Evolutionary conservation across 2,113 vertebrate species (phyloP).

Genomic region (Neofelis nebulosa): DNA sequence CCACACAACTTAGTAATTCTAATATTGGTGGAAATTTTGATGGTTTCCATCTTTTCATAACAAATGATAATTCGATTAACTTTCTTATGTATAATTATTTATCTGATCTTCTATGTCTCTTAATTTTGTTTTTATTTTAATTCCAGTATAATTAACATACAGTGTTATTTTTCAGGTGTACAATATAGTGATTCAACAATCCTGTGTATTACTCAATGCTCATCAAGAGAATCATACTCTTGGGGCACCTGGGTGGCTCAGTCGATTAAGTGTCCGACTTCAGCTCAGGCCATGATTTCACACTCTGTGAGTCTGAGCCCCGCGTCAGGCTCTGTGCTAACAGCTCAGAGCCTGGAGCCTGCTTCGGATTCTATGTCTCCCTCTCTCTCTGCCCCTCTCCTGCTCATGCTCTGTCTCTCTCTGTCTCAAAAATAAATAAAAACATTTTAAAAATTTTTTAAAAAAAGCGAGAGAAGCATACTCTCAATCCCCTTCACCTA

Average conservation of each 20-base stretch:
- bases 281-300: too few species aligned
- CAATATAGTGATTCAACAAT: neutral
- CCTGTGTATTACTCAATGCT: neutral
- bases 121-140: neutral
- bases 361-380: too few species aligned
- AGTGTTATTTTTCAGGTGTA: neutral
- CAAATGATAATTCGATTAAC: neutral
- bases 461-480: neutral
- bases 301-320: too few species aligned
- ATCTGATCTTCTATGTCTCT: neutral
- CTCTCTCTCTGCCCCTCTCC: too few species aligned
- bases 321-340: too few species aligned
- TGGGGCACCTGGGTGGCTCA: too few species aligned
- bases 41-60: neutral
- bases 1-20: neutral
- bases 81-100: neutral
- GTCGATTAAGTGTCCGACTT: too few species aligned
- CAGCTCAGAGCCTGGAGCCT: too few species aligned
- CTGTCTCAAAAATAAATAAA: too few species aligned
- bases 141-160: neutral
- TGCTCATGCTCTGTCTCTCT: too few species aligned
- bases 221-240: neutral
- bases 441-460: too few species aligned
- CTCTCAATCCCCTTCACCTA: neutral
- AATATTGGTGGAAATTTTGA: neutral